Percentiles rank a stretch among this genome's conserved stretches.
These are phyloP conservation scores for Acanthosepion lycidas DNA, from an alignment of 2,888 invertebrate species.

Conservation along the genomic window DNA sequence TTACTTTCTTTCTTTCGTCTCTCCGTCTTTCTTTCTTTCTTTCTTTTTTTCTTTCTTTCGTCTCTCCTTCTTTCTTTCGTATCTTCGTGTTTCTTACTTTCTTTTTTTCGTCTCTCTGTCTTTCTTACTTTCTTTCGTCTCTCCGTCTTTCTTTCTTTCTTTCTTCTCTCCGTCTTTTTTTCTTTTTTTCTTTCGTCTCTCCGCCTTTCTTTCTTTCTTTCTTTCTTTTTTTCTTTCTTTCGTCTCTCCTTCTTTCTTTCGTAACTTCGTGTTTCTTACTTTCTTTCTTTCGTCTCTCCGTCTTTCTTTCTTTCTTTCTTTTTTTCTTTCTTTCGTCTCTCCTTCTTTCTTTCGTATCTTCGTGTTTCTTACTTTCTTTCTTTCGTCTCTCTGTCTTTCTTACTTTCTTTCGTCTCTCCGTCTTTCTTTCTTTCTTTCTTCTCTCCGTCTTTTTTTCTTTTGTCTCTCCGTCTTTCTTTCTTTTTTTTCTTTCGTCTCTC, in stretches of 20 bases:
- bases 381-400: not conserved
- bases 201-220: not conserved
- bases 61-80: not conserved
- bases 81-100: too few relatives aligned
- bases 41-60: not conserved
- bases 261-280: too few relatives aligned
- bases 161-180: not conserved
- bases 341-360: too few relatives aligned
- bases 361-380: too few relatives aligned
- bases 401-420: too few relatives aligned
- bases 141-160: not conserved
- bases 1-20: not conserved
- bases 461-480: too few relatives aligned
- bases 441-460: not conserved
- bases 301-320: too few relatives aligned
- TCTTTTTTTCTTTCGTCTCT: too few relatives aligned
- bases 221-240: not conserved
- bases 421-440: not conserved
- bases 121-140: too few relatives aligned
- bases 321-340: not conserved
- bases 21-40: not conserved
- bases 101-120: not conserved
- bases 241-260: not conserved
- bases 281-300: not conserved
- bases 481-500: too few relatives aligned